Conservation (phyloP, 1,140 invertebrate genomes). For the Acyrthosiphon pisum region DNA sequence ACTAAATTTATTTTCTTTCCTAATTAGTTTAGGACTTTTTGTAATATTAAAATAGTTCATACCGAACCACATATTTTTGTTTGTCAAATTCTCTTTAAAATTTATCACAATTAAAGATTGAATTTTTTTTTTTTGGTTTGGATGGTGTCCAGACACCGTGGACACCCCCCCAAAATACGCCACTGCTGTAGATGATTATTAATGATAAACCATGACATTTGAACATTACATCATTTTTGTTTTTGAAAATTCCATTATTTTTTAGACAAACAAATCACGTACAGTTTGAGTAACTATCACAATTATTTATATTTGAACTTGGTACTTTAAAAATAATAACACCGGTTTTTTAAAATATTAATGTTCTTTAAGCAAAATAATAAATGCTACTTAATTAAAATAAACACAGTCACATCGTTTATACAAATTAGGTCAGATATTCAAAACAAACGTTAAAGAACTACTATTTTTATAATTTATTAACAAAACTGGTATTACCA, state of each 20-base stretch:
- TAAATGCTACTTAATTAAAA: constrained; percentile 5
- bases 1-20: no score
- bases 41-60: no score
- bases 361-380: not conserved
- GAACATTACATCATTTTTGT: not conserved
- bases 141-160: no score
- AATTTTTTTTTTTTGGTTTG: no score
- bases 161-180: no score
- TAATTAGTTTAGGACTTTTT: no score
- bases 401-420: not conserved
- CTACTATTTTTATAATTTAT: not conserved
- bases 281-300: not conserved
- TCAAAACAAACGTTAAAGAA: not conserved
- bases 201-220: not conserved
- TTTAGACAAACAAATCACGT: not conserved
- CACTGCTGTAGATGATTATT: no score
- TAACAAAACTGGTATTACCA: not conserved
- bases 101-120: no score
- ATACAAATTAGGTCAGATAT: not conserved
- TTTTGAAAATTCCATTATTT: not conserved
- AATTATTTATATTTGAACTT: not conserved
- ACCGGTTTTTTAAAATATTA: not conserved
- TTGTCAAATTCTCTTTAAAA: no score
- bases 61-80: no score
- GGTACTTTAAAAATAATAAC: not conserved